These are phyloP conservation scores for Agonopterix alstromeriana DNA, from an alignment of 2,888 invertebrate species.

Conservation along the genomic window DNA sequence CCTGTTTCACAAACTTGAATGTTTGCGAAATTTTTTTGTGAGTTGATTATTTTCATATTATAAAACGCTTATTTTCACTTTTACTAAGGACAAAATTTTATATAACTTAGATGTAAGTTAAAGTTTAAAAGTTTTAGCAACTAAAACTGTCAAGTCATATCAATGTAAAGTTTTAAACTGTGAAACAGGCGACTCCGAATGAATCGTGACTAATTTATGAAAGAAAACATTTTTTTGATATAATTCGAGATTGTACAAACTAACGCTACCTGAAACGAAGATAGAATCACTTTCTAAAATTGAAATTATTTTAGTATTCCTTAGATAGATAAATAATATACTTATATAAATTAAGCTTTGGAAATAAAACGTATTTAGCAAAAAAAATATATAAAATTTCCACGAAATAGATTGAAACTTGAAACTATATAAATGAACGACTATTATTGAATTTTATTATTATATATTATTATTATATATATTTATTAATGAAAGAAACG, in stretches of 20 bases:
- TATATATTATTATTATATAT: too few relatives aligned
- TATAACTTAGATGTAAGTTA: neutral
- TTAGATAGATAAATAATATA: conserved; percentile 2
- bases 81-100: neutral
- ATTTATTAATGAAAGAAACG: too few relatives aligned
- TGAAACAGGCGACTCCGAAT: conserved; percentile 1
- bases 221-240: conserved; percentile 1
- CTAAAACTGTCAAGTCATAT: too few relatives aligned
- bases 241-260: conserved; percentile 5
- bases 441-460: too few relatives aligned
- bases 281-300: neutral
- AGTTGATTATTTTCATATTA: too few relatives aligned
- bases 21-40: too few relatives aligned
- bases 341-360: neutral
- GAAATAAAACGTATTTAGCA: neutral
- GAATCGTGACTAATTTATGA: neutral
- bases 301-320: conserved; percentile 10
- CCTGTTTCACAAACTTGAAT: conserved; percentile 1
- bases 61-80: neutral
- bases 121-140: too few relatives aligned
- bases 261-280: conserved; percentile 5
- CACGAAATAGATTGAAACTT: too few relatives aligned
- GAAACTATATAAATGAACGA: too few relatives aligned
- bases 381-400: neutral
- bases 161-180: neutral